Conservation (phyloP, 2,888 invertebrate genomes). For the Chelonus formosanus region DNA sequence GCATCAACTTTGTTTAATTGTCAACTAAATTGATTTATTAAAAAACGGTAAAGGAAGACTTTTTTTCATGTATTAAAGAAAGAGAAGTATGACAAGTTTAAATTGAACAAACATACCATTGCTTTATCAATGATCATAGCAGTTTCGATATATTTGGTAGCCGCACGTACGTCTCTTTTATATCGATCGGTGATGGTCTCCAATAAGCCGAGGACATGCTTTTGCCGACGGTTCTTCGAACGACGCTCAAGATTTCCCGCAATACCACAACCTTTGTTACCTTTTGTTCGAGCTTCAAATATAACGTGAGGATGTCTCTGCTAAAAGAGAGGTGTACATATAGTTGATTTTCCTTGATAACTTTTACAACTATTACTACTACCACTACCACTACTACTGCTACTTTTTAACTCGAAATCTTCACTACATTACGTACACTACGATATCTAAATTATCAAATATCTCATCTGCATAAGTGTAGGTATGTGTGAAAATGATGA, state of each 20-base stretch:
- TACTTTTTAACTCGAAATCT: constrained; percentile 22
- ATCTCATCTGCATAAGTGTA: neutral
- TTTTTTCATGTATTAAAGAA: neutral
- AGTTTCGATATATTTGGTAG: constrained; percentile 94
- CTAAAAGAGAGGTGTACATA: constrained; percentile 73
- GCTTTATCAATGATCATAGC: constrained; percentile 96
- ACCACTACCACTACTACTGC: no score
- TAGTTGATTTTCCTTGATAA: constrained; percentile 43
- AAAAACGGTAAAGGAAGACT: no score
- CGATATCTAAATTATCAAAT: neutral
- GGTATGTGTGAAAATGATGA: no score
- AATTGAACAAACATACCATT: constrained; percentile 71
- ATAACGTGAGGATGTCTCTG: constrained; percentile 98
- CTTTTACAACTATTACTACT: constrained; percentile 15
- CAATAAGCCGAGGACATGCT: constrained; percentile 67
- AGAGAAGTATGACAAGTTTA: neutral
- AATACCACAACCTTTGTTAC: constrained; percentile 92
- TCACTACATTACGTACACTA: neutral
- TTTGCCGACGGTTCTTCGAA: constrained; percentile 71
- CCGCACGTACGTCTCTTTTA: constrained; percentile 84
- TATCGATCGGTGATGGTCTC: constrained; percentile 63
- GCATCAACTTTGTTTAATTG: no score
- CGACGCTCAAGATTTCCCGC: constrained; percentile 79
- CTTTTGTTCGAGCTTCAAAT: constrained; percentile 91
- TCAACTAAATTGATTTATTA: no score